Base-by-base conservation (phyloP, 2,113 vertebrate genomes). In the Blennius ocellaris region DNA sequence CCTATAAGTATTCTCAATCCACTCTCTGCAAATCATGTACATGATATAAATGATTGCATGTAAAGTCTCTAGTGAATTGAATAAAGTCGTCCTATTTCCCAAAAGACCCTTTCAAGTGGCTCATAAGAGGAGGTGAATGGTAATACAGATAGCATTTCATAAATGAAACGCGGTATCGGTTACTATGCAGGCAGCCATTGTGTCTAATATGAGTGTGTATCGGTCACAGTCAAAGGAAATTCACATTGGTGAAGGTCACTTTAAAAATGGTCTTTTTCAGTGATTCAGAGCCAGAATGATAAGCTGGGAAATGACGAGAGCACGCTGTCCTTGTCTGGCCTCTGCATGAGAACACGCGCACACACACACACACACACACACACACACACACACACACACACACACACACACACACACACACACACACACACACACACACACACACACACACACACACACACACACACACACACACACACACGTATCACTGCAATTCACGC, bases 251-350 rank as follows among this genome's bases (percentile, higher is more conserved):
- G 49, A 83, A 82, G 80, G 82, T 87, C 79, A 59, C 40, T 30
- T 71, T 41, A 10, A 74, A 86, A 40, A 63, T 8, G 39, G 0
- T 69, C 36, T 59, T 65, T 78, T 71, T 45, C 67, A 54, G 37
- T 73, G 52, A 84, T 73, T 76, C 63, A 8, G 40, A 69, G 61
- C 12, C 54, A 11, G 36, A 30, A 36, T 76, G 77, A 80, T 68
- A 50, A 78, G 69, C 72, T 73, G 30, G 8, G 21, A 81, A 80
- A 83, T 72, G 76, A 85, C 12, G 76, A 77, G 69, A 78, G 67
- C 61, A 64, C 43, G 1, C 56, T 87, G 85, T 91, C 85, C 85
- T 85, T 66, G 80, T 58, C 81, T 85, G 85, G 87, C 87, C 83
- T 78, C 70, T 78, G 74, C 77, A 68, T 50, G 65, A 56, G 73